These are phyloP conservation scores for Pempheris klunzingeri DNA, from an alignment of 2,797 vertebrate genomes.

Conservation along the genomic window DNA sequence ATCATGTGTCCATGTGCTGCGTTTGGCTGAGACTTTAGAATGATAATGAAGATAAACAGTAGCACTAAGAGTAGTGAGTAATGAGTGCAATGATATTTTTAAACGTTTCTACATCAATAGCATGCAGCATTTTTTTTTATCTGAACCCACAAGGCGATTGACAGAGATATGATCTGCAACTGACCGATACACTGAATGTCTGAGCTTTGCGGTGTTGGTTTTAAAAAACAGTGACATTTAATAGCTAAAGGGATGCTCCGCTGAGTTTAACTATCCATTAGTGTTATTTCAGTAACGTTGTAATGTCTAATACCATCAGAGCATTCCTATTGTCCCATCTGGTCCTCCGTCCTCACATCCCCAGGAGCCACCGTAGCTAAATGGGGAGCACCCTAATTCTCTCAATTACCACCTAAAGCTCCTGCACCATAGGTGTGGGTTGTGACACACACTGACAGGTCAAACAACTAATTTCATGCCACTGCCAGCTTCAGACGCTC, in stretches of 20 bases:
- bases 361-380: background rate
- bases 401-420: background rate
- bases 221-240: background rate
- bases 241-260: background rate
- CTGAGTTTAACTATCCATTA: background rate
- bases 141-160: background rate
- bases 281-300: too few relatives aligned
- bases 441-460: background rate
- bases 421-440: background rate
- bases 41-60: too few relatives aligned
- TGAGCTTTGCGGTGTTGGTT: too few relatives aligned
- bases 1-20: background rate
- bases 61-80: too few relatives aligned
- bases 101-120: background rate
- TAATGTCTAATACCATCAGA: too few relatives aligned
- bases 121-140: background rate
- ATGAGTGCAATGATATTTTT: too few relatives aligned
- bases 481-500: background rate
- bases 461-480: background rate
- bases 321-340: too few relatives aligned
- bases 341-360: background rate
- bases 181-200: background rate
- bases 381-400: background rate
- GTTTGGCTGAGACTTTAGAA: background rate
- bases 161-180: background rate